Conservation (phyloP, 1,140 invertebrate species). For the Aphaenogaster floridana region DNA sequence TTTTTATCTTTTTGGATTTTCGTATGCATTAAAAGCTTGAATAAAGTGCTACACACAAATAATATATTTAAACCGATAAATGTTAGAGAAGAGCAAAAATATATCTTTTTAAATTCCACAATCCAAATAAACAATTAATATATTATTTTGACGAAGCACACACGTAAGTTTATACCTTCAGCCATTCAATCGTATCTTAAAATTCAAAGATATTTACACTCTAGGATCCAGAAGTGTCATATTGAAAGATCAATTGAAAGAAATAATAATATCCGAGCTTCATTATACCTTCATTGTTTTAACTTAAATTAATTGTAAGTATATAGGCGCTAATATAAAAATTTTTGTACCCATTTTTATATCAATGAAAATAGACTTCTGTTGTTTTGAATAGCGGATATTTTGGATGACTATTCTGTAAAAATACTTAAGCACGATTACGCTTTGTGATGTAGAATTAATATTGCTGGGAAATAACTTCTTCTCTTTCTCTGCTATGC, state of each 20-base stretch:
- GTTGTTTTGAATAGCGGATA: neutral
- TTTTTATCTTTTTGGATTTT: neutral
- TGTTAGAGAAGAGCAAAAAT: neutral
- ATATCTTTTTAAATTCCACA: neutral
- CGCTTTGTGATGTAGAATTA: constrained; percentile 28
- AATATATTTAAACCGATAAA: neutral
- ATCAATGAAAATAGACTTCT: neutral
- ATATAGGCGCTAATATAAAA: neutral
- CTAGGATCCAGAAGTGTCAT: neutral
- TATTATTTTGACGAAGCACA: neutral
- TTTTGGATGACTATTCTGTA: neutral
- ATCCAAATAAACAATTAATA: neutral
- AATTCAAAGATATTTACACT: neutral
- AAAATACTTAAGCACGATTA: neutral
- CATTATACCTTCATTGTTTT: neutral
- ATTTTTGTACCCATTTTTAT: neutral
- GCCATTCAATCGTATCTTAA: neutral
- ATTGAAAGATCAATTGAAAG: neutral
- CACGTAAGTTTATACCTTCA: neutral
- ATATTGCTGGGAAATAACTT: neutral
- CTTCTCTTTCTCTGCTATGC: neutral
- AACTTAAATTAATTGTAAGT: neutral
- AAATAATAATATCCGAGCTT: neutral
- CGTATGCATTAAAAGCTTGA: neutral
- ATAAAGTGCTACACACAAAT: no score